Base-by-base conservation (phyloP, 2,113 vertebrate genomes). In the Alouatta palliata region DNA sequence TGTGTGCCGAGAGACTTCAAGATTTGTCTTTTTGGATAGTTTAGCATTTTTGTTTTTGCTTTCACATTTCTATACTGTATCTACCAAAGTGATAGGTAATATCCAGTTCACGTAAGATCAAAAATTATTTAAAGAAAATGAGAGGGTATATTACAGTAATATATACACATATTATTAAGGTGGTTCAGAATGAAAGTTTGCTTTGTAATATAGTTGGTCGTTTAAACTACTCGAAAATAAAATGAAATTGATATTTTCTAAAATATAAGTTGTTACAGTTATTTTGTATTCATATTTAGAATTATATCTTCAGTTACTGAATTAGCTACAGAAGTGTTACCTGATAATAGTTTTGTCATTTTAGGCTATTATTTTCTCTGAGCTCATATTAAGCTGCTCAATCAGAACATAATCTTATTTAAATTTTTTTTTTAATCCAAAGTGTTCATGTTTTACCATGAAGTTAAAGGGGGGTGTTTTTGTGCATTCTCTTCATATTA, bases 101-200 rank as follows among this genome's bases (percentile, higher is more conserved):
- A 70, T 10, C 32, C 19, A 43, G 40, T 85, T 87, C 75, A 45
- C 35, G 6, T 70, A 47, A 76, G 16, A 87, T 32, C 25, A 49
- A 8, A 77, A 93, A 76, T 93, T 96, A 16, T 87, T 96, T 35
- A 90, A 95, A 84, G 83, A 75, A 94, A 92, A 47, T 4, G 23
- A 88, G 43, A 89, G 66, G 14, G 4, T 23, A 6, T 68, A 1
- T 95, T 90, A 6, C n/a, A 90, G 43, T 89, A 21, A 35, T 61
- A 47, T 32, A 4, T 73, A 58, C 35, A 58, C 30, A 68, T 91
- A 56, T 23, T 85, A 4, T 90, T 87, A 49, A 47, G 27, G 17
- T 87, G 77, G 14, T 83, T 94, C 14, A 43, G 11, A 87, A 76
- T 70, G 45, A 73, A 84, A 83, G 30, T 87, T 87, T 84, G 16